Base-by-base conservation (phyloP, 2,797 vertebrate genomes). In the Amblyraja radiata region DNA sequence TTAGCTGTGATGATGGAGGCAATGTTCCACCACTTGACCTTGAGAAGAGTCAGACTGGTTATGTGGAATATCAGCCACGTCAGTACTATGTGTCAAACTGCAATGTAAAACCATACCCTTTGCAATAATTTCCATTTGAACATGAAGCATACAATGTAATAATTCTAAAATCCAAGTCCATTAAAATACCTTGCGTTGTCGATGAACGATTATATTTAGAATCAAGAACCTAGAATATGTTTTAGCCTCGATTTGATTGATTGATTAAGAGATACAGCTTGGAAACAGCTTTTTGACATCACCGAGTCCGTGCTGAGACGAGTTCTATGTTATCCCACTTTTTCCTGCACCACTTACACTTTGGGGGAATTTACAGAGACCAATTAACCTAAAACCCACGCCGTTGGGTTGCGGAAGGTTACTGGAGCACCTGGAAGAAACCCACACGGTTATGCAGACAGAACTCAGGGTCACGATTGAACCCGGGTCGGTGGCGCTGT, bases 1-100 rank as follows among this genome's bases (percentile, higher is more conserved):
- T 90, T 90, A 71, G 71, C 39, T 46, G 68, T 39, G 23, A 39
- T 46, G 18, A 91, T 23, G 9, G 36, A 73, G 68, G 36, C 74
- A 91, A 91, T 74, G 28, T 28, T 74, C 36, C 65, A 54, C 23
- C 68, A 91, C 10, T 91, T 91, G 68, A 91, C 68, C 90, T 91
- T 91, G 32, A 91, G 36, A 10, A 91, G 63, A 91, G 68, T 23
- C 68, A 71, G 36, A 21, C 68, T 74, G 8, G 6, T 73, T 74
- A 6, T 74, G 0, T 74, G 46, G 74, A 91, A 73, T 91, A 36
- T 74, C 90, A 91, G 10, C 18, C 32, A 91, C 68, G 90, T 68
- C 90, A 91, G 36, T 32, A 54, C 36, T 13, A 46, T 74, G 68
- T 73, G 68, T 91, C 65, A 74, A 46, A 6, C 39, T 74, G 68